These are phyloP conservation scores for Propithecus perrieri DNA, from an alignment of 2,797 vertebrate genomes.

Conservation along the genomic window DNA sequence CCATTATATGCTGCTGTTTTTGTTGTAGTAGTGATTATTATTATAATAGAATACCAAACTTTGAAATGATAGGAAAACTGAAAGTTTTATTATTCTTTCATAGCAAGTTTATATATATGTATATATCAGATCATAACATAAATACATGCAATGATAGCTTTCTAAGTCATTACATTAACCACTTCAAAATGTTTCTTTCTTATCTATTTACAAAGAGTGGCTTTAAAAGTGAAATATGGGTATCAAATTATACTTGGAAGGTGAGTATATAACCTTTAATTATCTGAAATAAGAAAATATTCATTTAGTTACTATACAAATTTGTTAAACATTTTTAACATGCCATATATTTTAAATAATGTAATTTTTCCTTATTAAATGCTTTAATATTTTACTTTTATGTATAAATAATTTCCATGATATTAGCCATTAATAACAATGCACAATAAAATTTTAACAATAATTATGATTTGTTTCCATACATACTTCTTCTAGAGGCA, in stretches of 20 bases:
- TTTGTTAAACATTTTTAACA: constrained; percentile 45
- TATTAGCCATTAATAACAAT: neutral
- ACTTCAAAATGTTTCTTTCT: neutral
- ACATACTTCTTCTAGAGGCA: neutral
- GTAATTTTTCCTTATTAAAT: neutral
- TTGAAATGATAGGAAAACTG: constrained; percentile 54
- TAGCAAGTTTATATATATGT: neutral
- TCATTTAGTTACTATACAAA: neutral
- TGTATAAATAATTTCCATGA: neutral
- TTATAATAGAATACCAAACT: constrained; percentile 56
- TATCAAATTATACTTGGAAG: constrained; percentile 25
- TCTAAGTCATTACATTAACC: constrained; percentile 27
- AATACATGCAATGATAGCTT: neutral
- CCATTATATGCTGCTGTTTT: constrained; percentile 77
- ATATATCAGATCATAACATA: neutral
- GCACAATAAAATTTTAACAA: neutral
- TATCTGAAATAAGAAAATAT: constrained; percentile 40
- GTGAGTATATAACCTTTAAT: neutral
- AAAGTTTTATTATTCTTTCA: constrained; percentile 20
- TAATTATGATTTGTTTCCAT: constrained; percentile 36
- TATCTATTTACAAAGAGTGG: constrained; percentile 40
- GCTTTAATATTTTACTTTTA: constrained; percentile 28
- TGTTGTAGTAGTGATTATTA: constrained; percentile 70
- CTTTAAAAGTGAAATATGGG: constrained; percentile 42
- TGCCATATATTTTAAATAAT: neutral